Evolutionary conservation across 2,888 invertebrate genomes (phyloP).

Genomic region (Aphidoletes aphidimyza): DNA sequence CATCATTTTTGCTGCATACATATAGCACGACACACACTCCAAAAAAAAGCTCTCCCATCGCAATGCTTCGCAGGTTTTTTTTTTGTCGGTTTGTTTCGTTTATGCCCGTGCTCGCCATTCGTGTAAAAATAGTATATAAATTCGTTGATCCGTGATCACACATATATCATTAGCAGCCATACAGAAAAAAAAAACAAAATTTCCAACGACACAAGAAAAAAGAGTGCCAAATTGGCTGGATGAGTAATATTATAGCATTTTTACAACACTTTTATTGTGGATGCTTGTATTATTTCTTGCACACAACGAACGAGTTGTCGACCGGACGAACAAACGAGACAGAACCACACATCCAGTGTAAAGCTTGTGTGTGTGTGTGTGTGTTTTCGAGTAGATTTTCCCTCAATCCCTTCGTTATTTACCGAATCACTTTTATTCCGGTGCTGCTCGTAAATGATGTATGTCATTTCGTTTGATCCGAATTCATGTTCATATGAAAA

Average conservation of each 20-base stretch:
- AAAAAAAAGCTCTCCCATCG: not conserved
- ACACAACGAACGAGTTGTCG: too few species aligned
- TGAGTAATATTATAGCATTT: slow-evolving; percentile 33
- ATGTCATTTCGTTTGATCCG: slow-evolving; percentile 42
- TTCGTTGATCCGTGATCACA: slow-evolving; percentile 49
- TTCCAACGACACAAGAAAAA: too few species aligned
- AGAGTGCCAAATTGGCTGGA: slow-evolving; percentile 41
- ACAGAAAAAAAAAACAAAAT: not conserved
- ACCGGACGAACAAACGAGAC: too few species aligned
- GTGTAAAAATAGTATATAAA: slow-evolving; percentile 37
- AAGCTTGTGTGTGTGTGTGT: too few species aligned
- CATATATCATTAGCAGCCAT: slow-evolving; percentile 45
- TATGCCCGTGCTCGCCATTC: not conserved
- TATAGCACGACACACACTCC: not conserved
- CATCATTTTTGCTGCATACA: not conserved
- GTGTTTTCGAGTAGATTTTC: not conserved
- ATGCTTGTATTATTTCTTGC: not conserved
- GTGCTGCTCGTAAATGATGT: not conserved
- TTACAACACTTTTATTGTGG: not conserved
- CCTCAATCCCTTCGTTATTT: not conserved
- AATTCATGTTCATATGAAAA: slow-evolving; percentile 35
- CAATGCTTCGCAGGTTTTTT: not conserved
- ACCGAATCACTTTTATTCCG: not conserved
- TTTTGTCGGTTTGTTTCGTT: not conserved
- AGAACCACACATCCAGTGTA: too few species aligned